These are phyloP conservation scores for Melinaea menophilus DNA, from an alignment of 2,888 invertebrate genomes.

Conservation along the genomic window DNA sequence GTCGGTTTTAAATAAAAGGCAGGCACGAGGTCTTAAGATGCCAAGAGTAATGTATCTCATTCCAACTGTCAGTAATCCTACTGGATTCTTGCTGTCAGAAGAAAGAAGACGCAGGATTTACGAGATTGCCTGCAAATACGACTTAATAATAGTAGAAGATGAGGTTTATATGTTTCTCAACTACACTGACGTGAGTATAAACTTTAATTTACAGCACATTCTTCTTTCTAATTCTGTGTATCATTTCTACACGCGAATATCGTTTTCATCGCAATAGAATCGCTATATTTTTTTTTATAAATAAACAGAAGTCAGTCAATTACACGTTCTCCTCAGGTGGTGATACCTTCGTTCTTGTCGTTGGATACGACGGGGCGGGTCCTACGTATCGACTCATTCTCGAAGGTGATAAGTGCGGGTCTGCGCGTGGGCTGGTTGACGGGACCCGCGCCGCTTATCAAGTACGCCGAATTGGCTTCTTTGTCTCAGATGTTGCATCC, in stretches of 20 bases:
- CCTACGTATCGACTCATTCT: slow-evolving; percentile 86
- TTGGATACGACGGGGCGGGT: slow-evolving; percentile 87
- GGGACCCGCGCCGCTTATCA: slow-evolving; percentile 81
- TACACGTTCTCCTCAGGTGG: slow-evolving; percentile 50
- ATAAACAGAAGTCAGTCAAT: too few species aligned
- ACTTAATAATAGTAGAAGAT: slow-evolving; percentile 88
- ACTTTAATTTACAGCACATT: too few species aligned
- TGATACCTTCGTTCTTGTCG: slow-evolving; percentile 82
- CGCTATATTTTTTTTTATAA: too few species aligned
- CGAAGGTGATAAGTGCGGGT: slow-evolving; percentile 85
- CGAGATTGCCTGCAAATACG: slow-evolving; percentile 84
- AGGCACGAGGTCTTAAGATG: slow-evolving; percentile 73
- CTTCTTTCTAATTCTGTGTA: too few species aligned
- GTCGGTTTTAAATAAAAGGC: slow-evolving; percentile 70
- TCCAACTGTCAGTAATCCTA: slow-evolving; percentile 87
- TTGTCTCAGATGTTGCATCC: slow-evolving; percentile 80
- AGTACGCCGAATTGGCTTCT: slow-evolving; percentile 82
- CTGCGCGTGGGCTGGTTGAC: slow-evolving; percentile 85
- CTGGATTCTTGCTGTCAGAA: slow-evolving; percentile 82
- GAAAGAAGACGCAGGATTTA: slow-evolving; percentile 85
- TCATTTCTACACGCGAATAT: too few species aligned
- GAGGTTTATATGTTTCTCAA: slow-evolving; percentile 90
- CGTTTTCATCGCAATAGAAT: too few species aligned
- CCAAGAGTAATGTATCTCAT: slow-evolving; percentile 86
- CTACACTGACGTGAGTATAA: slow-evolving; percentile 77